These are phyloP conservation scores for Sesia apiformis DNA, from an alignment of 2,888 invertebrate genomes.

Conservation along the genomic window DNA sequence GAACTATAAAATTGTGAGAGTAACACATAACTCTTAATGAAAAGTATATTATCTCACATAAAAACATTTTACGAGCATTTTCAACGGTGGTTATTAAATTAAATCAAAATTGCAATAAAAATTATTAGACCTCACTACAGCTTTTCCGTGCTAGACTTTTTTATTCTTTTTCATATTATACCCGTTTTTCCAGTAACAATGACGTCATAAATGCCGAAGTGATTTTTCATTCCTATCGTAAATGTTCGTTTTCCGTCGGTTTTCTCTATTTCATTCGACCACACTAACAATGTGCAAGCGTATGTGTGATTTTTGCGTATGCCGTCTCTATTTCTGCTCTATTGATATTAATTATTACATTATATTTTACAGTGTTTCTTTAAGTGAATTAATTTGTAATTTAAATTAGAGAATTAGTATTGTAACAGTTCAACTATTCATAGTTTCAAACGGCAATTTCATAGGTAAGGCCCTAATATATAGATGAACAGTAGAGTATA, in stretches of 20 bases:
- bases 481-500: too few relatives aligned
- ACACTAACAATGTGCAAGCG: slow-evolving; percentile 30
- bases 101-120: slow-evolving; percentile 69
- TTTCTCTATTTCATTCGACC: slow-evolving; percentile 29
- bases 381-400: too few relatives aligned
- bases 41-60: slow-evolving; percentile 67
- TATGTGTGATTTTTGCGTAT: slow-evolving; percentile 8
- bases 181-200: slow-evolving; percentile 38
- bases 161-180: slow-evolving; percentile 41
- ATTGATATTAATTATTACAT: too few relatives aligned
- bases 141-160: slow-evolving; percentile 36
- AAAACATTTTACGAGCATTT: slow-evolving; percentile 65
- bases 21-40: slow-evolving; percentile 62
- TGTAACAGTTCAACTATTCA: too few relatives aligned
- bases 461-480: too few relatives aligned
- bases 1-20: slow-evolving; percentile 46
- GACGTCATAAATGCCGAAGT: slow-evolving; percentile 50
- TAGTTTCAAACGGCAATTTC: too few relatives aligned
- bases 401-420: too few relatives aligned
- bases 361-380: too few relatives aligned
- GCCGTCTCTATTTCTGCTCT: not conserved
- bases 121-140: slow-evolving; percentile 52
- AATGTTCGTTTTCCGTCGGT: slow-evolving; percentile 28
- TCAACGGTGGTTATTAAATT: slow-evolving; percentile 64
- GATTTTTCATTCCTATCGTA: slow-evolving; percentile 54